phyloP scores from a whole-genome alignment of 2,888 invertebrate genomes.

The Trisateles emortualis region DNA sequence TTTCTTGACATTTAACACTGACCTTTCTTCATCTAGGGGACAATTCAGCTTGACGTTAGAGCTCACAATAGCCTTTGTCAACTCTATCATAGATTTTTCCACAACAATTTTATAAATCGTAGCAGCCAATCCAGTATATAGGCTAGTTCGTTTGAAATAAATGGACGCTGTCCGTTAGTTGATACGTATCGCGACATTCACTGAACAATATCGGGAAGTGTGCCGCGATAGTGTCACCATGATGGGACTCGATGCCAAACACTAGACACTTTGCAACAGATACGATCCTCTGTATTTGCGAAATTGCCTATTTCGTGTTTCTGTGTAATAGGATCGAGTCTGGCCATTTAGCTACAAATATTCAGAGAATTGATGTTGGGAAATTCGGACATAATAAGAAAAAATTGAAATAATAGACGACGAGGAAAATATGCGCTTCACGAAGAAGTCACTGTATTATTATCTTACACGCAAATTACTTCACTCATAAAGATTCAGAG shows the following conservation, averaged over 20 bases:
- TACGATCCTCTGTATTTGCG: constrained; percentile 24
- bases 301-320: constrained; percentile 24
- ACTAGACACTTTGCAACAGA: constrained; percentile 35
- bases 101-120: constrained; percentile 26
- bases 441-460: constrained; percentile 9
- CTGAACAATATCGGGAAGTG: constrained; percentile 51
- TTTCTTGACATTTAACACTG: constrained; percentile 47
- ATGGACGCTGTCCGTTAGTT: constrained; percentile 43
- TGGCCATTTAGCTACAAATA: constrained; percentile 12
- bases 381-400: constrained; percentile 25
- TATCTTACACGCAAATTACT: constrained; percentile 20
- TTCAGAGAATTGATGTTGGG: constrained; percentile 20
- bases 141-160: constrained; percentile 42
- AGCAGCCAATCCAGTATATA: constrained; percentile 24
- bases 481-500: constrained; percentile 12
- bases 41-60: constrained; percentile 22
- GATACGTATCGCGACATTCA: constrained; percentile 49
- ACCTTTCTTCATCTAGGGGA: constrained; percentile 41
- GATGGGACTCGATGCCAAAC: constrained; percentile 40
- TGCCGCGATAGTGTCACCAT: constrained; percentile 43
- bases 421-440: constrained; percentile 15
- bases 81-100: constrained; percentile 24
- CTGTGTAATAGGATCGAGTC: constrained; percentile 18
- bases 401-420: constrained; percentile 21
- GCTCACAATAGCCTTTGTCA: constrained; percentile 32